Percentiles rank a stretch among this genome's conserved stretches.
Conservation (phyloP, 2,888 invertebrate species). For the Hypena proboscidalis region DNA sequence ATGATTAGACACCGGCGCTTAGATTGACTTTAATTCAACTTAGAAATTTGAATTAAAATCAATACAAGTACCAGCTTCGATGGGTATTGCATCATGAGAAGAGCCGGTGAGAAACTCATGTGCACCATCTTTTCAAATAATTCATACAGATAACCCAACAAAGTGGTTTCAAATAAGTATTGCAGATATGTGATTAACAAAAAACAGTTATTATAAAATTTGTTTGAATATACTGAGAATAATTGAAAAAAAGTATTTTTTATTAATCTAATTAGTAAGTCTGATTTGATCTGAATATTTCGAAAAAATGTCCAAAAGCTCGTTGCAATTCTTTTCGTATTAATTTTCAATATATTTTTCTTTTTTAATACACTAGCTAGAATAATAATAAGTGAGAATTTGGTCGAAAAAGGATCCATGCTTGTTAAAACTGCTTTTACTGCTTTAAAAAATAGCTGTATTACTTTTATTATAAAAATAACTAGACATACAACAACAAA, state of each 20-base stretch:
- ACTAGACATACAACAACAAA: too few species aligned
- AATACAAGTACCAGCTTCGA: too few species aligned
- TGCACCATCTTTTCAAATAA: too few species aligned
- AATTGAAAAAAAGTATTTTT: neutral
- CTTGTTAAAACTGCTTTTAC: neutral
- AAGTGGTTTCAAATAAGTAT: neutral
- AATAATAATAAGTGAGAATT: constrained; percentile 21
- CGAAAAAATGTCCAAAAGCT: constrained; percentile 9
- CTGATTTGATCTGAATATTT: constrained; percentile 28
- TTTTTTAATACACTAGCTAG: constrained; percentile 29
- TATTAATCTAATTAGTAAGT: constrained; percentile 13
- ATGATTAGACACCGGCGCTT: too few species aligned
- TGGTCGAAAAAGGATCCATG: constrained; percentile 16
- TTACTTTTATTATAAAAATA: too few species aligned
- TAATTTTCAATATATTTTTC: constrained; percentile 22
- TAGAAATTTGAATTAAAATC: too few species aligned
- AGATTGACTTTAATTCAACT: too few species aligned
- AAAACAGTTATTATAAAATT: too few species aligned
- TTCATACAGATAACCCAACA: constrained; percentile 8
- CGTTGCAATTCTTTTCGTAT: constrained; percentile 11
- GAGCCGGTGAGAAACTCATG: too few species aligned
- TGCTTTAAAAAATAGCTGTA: too few species aligned
- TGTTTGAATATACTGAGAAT: constrained; percentile 9
- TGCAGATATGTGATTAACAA: too few species aligned
- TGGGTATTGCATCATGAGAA: too few species aligned